Evolutionary conservation across 2,113 vertebrate species (phyloP).

Genomic region (Lepidothrix coronata): DNA sequence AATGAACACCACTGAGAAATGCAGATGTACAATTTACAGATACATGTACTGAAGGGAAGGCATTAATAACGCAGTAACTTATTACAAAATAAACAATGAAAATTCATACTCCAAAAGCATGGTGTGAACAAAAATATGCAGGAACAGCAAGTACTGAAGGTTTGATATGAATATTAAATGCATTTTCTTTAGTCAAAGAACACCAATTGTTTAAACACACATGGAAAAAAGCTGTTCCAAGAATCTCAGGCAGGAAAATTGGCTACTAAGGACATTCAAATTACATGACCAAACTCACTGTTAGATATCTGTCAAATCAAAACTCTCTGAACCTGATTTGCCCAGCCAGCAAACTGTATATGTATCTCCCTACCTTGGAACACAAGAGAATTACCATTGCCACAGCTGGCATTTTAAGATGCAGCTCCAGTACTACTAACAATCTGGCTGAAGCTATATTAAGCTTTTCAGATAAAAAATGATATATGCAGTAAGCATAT

Average conservation of each 20-base stretch:
- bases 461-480: conserved; percentile 30
- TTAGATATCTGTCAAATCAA: background rate
- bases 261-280: background rate
- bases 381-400: background rate
- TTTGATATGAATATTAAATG: background rate
- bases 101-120: background rate
- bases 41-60: background rate
- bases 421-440: background rate
- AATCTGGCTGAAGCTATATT: background rate
- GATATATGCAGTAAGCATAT: background rate
- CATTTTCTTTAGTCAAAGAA: background rate
- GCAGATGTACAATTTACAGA: background rate
- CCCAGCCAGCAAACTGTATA: background rate
- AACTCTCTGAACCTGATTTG: background rate
- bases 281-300: background rate
- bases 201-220: background rate
- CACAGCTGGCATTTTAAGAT: background rate
- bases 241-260: background rate
- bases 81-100: conserved; percentile 3
- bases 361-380: background rate
- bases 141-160: background rate
- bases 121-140: conserved; percentile 12
- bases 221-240: background rate
- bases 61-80: background rate
- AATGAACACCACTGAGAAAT: background rate